Percentiles rank a stretch among this genome's conserved stretches.
These are phyloP conservation scores for Calidris pygmaea DNA, from an alignment of 2,113 vertebrate genomes.

Conservation along the genomic window DNA sequence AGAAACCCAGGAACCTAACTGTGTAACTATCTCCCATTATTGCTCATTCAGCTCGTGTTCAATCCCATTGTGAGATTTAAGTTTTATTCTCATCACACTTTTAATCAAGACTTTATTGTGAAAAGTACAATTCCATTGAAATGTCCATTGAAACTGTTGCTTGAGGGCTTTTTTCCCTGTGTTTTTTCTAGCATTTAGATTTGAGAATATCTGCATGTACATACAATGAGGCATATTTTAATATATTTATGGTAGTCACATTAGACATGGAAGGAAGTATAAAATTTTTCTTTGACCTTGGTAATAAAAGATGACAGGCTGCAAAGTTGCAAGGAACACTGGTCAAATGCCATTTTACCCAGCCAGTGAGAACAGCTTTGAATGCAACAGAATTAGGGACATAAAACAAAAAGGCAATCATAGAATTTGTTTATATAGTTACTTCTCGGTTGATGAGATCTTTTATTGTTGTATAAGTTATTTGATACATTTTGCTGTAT, in stretches of 20 bases:
- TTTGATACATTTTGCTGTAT: neutral
- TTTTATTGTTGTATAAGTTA: neutral
- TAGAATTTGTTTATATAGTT: neutral
- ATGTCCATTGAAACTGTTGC: neutral
- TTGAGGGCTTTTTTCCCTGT: neutral
- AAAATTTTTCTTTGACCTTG: constrained; percentile 15
- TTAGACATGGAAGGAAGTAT: neutral
- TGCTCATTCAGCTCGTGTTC: constrained; percentile 41
- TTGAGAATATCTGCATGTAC: neutral
- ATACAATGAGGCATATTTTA: neutral
- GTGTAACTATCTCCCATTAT: neutral
- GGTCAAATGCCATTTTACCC: neutral
- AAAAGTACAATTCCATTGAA: constrained; percentile 12
- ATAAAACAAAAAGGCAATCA: neutral
- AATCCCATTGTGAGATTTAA: constrained; percentile 12
- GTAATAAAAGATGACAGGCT: neutral
- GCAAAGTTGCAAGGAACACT: neutral
- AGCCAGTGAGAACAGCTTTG: neutral
- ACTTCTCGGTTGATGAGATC: neutral
- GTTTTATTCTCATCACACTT: constrained; percentile 10
- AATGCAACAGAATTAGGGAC: neutral
- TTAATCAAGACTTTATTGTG: constrained; percentile 46
- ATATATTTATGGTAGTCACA: neutral
- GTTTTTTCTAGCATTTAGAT: neutral
- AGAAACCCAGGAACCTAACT: neutral